Percentiles rank a stretch among this genome's conserved stretches.
phyloP scores from a whole-genome alignment of 2,113 vertebrate species.

The Origma solitaria region DNA sequence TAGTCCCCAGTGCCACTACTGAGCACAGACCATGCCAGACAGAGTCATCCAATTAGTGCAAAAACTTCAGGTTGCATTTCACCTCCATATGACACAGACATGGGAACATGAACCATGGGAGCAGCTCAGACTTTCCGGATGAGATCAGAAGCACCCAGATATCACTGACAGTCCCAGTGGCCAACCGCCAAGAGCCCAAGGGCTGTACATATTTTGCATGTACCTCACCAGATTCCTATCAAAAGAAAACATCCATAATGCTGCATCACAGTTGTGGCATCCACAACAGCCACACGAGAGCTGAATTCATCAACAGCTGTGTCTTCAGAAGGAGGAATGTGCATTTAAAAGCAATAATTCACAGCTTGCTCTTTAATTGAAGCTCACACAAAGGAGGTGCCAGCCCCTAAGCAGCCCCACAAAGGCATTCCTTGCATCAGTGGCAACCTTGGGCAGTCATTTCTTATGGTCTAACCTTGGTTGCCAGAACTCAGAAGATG shows the following conservation, averaged over 20 bases:
- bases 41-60: not conserved
- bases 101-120: not conserved
- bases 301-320: conserved; percentile 21
- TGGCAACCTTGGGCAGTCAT: not conserved
- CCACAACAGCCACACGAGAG: conserved; percentile 26
- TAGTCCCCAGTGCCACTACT: not conserved
- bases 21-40: not conserved
- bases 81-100: not conserved
- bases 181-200: not conserved
- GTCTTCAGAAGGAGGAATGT: not conserved
- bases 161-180: not conserved
- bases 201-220: conserved; percentile 27
- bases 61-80: not conserved
- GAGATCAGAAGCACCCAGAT: not conserved
- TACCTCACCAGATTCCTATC: conserved; percentile 33
- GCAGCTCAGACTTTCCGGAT: not conserved
- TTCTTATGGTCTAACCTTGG: not conserved
- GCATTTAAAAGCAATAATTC: conserved; percentile 47
- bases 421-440: not conserved
- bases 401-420: not conserved
- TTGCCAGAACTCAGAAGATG: not conserved
- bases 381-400: not conserved
- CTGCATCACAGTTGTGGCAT: conserved; percentile 42
- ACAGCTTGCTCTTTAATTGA: not conserved
- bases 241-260: conserved; percentile 38